Percentiles rank a stretch among this genome's conserved stretches.
Conservation (phyloP, 1,140 invertebrate genomes). For the Caenorhabditis tropicalis region DNA sequence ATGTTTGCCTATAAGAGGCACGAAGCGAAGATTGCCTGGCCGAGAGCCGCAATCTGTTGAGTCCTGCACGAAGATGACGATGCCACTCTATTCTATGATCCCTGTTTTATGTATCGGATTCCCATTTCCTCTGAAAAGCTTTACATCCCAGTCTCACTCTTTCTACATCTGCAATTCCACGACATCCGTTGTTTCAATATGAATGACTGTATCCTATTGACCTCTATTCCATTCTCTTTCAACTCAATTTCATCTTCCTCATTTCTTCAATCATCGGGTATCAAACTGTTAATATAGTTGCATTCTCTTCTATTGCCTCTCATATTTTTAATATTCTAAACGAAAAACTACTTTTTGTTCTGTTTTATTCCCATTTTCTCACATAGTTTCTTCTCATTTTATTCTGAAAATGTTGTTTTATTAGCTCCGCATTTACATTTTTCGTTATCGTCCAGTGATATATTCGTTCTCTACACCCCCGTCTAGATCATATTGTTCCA, state of each 20-base stretch:
- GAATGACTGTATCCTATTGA: not conserved
- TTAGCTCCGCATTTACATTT: not conserved
- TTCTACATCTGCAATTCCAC: not conserved
- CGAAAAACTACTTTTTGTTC: not conserved
- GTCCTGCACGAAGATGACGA: not conserved
- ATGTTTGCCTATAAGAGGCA: slow-evolving; percentile 91
- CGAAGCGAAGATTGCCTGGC: slow-evolving; percentile 96
- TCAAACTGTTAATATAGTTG: not conserved
- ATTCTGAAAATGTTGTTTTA: too few relatives aligned
- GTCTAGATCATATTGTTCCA: too few relatives aligned
- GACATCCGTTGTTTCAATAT: not conserved
- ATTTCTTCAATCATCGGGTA: not conserved
- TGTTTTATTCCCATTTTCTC: not conserved
- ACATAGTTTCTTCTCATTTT: not conserved
- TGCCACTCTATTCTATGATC: not conserved
- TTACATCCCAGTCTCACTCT: slow-evolving; percentile 20
- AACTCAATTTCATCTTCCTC: slow-evolving; percentile 24
- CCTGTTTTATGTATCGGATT: not conserved
- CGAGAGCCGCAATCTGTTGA: slow-evolving; percentile 71
- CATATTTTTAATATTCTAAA: not conserved
- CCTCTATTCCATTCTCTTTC: not conserved
- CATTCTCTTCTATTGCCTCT: not conserved
- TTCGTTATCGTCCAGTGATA: not conserved
- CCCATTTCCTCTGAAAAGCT: not conserved
- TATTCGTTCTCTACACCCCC: not conserved